Evolutionary conservation across 2,113 vertebrate species (phyloP).

Genomic region (Gymnocephalus cernua): DNA sequence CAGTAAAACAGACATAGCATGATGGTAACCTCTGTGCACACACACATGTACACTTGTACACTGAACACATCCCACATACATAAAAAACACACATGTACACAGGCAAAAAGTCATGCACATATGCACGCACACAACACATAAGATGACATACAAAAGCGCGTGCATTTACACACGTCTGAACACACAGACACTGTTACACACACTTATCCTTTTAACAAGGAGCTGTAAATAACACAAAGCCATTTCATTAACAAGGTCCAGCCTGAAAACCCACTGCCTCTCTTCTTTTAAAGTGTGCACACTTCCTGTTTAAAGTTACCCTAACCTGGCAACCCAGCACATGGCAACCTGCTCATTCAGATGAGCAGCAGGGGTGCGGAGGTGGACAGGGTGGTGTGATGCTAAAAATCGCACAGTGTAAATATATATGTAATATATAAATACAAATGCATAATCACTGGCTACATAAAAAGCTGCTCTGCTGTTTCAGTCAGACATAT

Average conservation of each 20-base stretch:
- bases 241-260: slow-evolving; percentile 78
- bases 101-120: slow-evolving; percentile 18
- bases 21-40: slow-evolving; percentile 54
- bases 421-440: background rate
- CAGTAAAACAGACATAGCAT: slow-evolving; percentile 81
- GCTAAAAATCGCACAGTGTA: slow-evolving; percentile 48
- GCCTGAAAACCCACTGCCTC: slow-evolving; percentile 64
- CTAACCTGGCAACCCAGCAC: slow-evolving; percentile 68
- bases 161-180: background rate
- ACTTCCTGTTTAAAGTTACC: slow-evolving; percentile 74
- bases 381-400: slow-evolving; percentile 24
- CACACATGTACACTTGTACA: slow-evolving; percentile 2
- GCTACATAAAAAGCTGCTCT: background rate
- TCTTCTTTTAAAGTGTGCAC: slow-evolving; percentile 63
- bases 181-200: slow-evolving; percentile 34
- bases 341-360: slow-evolving; percentile 69
- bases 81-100: slow-evolving; percentile 67
- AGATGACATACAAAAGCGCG: background rate
- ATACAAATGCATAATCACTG: slow-evolving; percentile 2
- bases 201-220: slow-evolving; percentile 75
- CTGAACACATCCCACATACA: slow-evolving; percentile 54
- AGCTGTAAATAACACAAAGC: slow-evolving; percentile 80
- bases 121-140: slow-evolving; percentile 23
- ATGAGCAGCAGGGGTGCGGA: slow-evolving; percentile 52
- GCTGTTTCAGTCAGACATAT: slow-evolving; percentile 9